Percentiles rank a stretch among this genome's conserved stretches.
These are phyloP conservation scores for Lepisosteus osseus DNA, from an alignment of 2,113 vertebrate species.

Conservation along the genomic window DNA sequence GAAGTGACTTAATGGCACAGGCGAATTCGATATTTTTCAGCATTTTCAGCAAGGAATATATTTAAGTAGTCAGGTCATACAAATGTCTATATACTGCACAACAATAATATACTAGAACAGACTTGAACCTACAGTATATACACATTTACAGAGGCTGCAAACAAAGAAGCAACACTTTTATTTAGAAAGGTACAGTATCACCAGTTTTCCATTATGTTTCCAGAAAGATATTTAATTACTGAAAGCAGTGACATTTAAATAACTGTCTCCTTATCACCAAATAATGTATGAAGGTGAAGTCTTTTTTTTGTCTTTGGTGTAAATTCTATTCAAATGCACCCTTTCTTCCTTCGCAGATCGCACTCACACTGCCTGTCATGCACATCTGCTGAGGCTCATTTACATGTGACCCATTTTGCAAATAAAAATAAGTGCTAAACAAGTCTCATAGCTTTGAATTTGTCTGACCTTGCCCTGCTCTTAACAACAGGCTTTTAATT, in stretches of 20 bases:
- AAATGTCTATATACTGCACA: no score
- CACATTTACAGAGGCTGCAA: no score
- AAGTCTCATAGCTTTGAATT: not conserved
- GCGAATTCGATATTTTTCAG: no score
- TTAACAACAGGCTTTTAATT: slow-evolving; percentile 67
- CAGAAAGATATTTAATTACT: no score
- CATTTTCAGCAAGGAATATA: no score
- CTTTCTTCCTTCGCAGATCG: slow-evolving; percentile 6
- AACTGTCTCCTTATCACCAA: slow-evolving; percentile 42
- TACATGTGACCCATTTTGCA: slow-evolving; percentile 51
- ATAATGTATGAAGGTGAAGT: slow-evolving; percentile 5
- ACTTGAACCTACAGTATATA: no score
- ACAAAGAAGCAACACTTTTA: no score
- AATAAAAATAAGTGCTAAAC: slow-evolving; percentile 17
- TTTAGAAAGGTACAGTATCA: no score
- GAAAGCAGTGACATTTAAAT: slow-evolving; percentile 35
- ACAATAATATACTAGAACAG: no score
- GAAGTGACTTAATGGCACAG: no score
- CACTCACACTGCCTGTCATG: slow-evolving; percentile 18
- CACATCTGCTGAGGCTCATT: slow-evolving; percentile 41
- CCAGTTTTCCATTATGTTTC: no score
- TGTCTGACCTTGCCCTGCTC: slow-evolving; percentile 36
- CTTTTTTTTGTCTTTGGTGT: not conserved
- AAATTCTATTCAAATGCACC: slow-evolving; percentile 10
- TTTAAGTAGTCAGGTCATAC: no score